phyloP scores from a whole-genome alignment of 2,797 vertebrate genomes.

The Discoglossus pictus region DNA sequence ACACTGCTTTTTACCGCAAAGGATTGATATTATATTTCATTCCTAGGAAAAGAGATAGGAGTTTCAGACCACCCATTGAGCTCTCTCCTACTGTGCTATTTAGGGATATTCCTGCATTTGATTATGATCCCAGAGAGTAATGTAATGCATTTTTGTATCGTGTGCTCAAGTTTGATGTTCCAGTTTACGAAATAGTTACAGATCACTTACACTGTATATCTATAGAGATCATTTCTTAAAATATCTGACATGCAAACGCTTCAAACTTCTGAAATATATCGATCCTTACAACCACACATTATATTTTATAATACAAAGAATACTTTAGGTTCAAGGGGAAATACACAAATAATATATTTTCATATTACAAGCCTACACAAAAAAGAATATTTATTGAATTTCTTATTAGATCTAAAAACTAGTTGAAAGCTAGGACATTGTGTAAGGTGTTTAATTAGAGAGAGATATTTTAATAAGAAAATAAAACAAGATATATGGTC shows the following conservation, averaged over 20 bases:
- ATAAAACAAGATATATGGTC: no score
- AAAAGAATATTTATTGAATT: no score
- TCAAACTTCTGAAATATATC: conserved; percentile 10
- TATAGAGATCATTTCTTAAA: conserved; percentile 42
- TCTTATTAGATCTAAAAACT: no score
- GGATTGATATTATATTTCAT: conserved; percentile 57
- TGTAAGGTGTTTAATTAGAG: no score
- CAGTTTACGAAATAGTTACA: conserved; percentile 51
- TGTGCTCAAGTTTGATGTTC: conserved; percentile 53
- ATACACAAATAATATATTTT: no score
- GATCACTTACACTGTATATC: conserved; percentile 53
- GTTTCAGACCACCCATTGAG: conserved; percentile 68
- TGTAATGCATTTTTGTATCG: conserved; percentile 54
- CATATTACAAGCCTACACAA: no score
- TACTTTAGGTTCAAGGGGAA: no score
- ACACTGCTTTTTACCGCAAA: conserved; percentile 49
- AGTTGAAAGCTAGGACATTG: no score
- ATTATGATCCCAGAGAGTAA: conserved; percentile 66
- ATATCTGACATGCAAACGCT: conserved; percentile 34
- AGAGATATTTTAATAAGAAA: no score
- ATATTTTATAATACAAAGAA: no score
- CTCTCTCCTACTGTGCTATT: conserved; percentile 58
- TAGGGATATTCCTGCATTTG: conserved; percentile 60
- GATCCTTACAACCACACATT: conserved; percentile 11
- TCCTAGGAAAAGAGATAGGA: conserved; percentile 53